Evolutionary conservation across 1,140 invertebrate genomes (phyloP).

Genomic region (Lethrus apterus): DNA sequence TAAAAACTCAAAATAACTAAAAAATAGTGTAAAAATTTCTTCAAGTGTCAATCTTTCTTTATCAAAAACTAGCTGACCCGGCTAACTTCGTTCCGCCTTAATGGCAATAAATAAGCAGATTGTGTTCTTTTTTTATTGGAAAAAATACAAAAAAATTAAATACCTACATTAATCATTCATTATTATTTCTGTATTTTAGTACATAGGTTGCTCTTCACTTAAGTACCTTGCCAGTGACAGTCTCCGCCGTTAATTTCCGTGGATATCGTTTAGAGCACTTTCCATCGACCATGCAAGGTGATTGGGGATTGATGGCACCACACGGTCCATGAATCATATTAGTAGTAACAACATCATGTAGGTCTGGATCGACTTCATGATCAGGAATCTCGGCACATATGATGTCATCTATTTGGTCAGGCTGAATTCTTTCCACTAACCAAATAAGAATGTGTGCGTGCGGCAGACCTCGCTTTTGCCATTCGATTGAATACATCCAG

Average conservation of each 20-base stretch:
- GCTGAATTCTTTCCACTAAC: constrained; percentile 36
- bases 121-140: too few relatives aligned
- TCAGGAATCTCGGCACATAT: constrained; percentile 49
- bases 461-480: constrained; percentile 44
- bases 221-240: constrained; percentile 28
- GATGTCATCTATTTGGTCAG: constrained; percentile 41
- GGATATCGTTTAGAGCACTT: constrained; percentile 37
- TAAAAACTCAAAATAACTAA: too few relatives aligned
- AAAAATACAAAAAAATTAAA: too few relatives aligned
- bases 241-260: constrained; percentile 23
- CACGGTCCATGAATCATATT: constrained; percentile 42
- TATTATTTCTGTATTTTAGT: too few relatives aligned
- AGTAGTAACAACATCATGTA: constrained; percentile 35
- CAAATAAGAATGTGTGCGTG: constrained; percentile 43
- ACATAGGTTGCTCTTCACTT: too few relatives aligned
- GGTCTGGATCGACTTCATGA: constrained; percentile 33
- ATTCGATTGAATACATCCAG: too few relatives aligned
- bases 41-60: too few relatives aligned
- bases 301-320: constrained; percentile 31
- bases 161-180: too few relatives aligned
- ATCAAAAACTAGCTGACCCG: too few relatives aligned
- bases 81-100: too few relatives aligned
- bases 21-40: too few relatives aligned
- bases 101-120: too few relatives aligned
- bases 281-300: constrained; percentile 40